A percentile compares a stretch with the other conserved stretches of the same genome.
Conservation (phyloP, 2,113 vertebrate genomes). For the Bufo bufo region DNA sequence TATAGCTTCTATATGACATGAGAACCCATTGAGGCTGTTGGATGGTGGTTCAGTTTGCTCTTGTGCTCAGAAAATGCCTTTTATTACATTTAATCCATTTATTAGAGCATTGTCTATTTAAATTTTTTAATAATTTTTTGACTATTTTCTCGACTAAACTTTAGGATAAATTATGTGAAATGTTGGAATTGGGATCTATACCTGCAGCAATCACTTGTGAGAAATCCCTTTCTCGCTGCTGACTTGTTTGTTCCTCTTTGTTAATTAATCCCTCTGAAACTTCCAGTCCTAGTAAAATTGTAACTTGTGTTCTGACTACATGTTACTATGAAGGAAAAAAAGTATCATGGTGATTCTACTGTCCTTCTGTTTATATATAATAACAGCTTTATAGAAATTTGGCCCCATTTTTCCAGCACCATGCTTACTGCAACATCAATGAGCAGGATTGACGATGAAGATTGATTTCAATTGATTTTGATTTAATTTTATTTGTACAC, state of each 20-base stretch:
- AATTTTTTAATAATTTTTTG: neutral
- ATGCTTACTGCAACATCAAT: neutral
- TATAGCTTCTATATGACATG: no score
- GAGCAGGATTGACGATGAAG: neutral
- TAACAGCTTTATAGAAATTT: neutral
- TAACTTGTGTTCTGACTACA: neutral
- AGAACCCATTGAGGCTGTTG: no score
- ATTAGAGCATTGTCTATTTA: no score
- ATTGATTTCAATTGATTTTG: no score
- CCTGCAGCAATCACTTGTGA: slow-evolving; percentile 25
- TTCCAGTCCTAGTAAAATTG: slow-evolving; percentile 18
- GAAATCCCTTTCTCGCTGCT: neutral
- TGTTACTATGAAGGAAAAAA: neutral
- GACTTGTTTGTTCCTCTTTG: slow-evolving; percentile 9
- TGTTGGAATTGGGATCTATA: neutral
- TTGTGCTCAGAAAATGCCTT: no score
- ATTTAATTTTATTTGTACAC: neutral
- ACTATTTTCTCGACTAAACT: neutral
- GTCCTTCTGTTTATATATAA: neutral
- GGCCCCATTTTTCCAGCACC: no score
- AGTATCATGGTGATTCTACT: neutral
- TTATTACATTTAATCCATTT: no score
- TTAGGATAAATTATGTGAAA: no score
- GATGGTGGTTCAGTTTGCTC: no score
- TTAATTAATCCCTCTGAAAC: slow-evolving; percentile 31